Evolutionary conservation across 2,888 invertebrate genomes (phyloP), one percentile per base, ranked within the genome.

Genomic region (Tiliacea aurago): DNA sequence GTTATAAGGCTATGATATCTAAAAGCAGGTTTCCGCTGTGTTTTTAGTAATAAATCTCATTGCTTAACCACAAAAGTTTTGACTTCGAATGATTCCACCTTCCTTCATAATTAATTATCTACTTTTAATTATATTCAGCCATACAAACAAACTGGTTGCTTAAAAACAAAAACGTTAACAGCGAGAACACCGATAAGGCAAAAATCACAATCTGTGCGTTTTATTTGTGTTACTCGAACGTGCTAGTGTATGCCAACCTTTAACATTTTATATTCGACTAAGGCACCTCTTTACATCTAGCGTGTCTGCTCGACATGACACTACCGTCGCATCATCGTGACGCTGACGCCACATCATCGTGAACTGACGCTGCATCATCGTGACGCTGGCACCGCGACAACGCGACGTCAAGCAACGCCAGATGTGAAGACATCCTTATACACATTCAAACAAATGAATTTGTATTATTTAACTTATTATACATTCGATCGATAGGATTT

Each of bases 131-230:
- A 68, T 69, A 83, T 86, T 86, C 77, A 87, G 83, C 79, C 79
- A 82, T 80, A 83, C 83, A 84, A 83, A 84, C 53, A 84, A 73
- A 80, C 62, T 86, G 73, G 78, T 84, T 86, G 86, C 83, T 83
- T 84, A 85, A 77, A 76, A 90, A 88, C 85, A 86, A 83, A 90
- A 88, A 78, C 87, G 70, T 84, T 85, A 87, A 91, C 90, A 91
- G 81, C 85, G 78, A 91, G 88, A 90, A 93, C 93, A 93, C 87
- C 91, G 83, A 92, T 93, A 93, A 93, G 93, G 93, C 93, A 93
- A 89, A 89, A 91, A 90, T 92, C 92, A 92, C 93, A 92, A 90
- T 91, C 87, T 91, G 92, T 93, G 92, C 92, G 92, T 91, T 87
- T 89, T 86, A 76, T 84, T 78, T 83, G 84, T 86, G 81, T 82